Conservation (phyloP, 23 tunicate species). For the Halocynthia roretzi region DNA sequence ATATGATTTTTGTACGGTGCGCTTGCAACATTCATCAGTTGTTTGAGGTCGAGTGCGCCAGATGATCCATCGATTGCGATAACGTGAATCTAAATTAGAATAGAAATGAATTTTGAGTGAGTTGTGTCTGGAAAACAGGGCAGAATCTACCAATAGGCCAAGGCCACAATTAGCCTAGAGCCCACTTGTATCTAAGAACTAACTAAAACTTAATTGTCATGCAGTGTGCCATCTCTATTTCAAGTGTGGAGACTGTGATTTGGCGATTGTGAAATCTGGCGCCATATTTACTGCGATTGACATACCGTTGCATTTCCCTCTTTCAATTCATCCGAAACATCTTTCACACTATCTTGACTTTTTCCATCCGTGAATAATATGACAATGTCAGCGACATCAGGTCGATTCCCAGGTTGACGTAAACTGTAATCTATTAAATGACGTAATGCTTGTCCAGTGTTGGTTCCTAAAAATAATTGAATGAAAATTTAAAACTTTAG, state of each 20-base stretch:
- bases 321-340: constrained; percentile 24
- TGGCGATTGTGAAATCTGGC: no score
- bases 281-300: background rate
- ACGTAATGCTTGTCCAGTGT: constrained; percentile 48
- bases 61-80: constrained; percentile 31
- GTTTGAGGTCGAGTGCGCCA: background rate
- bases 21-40: constrained; percentile 39
- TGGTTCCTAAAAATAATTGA: constrained; percentile 33
- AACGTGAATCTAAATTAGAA: constrained; percentile 13
- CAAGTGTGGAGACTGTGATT: no score
- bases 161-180: no score
- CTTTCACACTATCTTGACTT: constrained; percentile 52
- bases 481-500: background rate
- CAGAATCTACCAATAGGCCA: no score
- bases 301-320: constrained; percentile 41
- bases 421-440: constrained; percentile 36
- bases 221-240: no score
- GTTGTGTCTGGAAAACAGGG: no score
- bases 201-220: no score
- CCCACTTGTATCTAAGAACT: no score
- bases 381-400: constrained; percentile 47
- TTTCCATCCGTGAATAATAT: constrained; percentile 48
- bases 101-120: no score
- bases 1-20: constrained; percentile 22
- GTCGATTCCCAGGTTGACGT: constrained; percentile 28